Evolutionary conservation across 1,140 invertebrate genomes (phyloP).

Genomic region (Pissodes strobi): DNA sequence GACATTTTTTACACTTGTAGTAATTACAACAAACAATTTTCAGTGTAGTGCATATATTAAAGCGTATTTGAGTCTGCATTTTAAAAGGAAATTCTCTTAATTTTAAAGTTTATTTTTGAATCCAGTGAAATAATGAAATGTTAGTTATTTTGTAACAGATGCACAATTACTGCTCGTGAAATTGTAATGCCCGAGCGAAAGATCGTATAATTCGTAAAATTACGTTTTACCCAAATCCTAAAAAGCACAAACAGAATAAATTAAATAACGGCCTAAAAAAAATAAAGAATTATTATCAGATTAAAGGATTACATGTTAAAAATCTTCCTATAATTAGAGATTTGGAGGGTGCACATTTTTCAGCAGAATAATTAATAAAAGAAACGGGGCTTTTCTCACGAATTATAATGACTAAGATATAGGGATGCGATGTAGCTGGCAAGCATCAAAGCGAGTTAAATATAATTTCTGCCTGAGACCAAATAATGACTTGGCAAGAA

Average conservation of each 20-base stretch:
- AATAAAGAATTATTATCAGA: slow-evolving; percentile 26
- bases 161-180: no score
- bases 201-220: no score
- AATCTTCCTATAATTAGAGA: slow-evolving; percentile 22
- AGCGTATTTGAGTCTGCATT: no score
- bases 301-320: slow-evolving; percentile 23
- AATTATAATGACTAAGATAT: slow-evolving; percentile 38
- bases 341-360: slow-evolving; percentile 33
- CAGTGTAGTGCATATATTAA: no score
- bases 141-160: no score
- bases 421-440: slow-evolving; percentile 31
- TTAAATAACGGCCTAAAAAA: slow-evolving; percentile 9
- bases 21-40: no score
- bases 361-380: slow-evolving; percentile 31
- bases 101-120: no score
- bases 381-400: slow-evolving; percentile 21
- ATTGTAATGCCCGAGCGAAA: no score
- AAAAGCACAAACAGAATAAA: slow-evolving; percentile 28
- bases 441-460: slow-evolving; percentile 38
- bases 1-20: no score
- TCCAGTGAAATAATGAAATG: no score
- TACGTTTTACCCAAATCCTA: no score
- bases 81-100: no score
- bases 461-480: slow-evolving; percentile 25
- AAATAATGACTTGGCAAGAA: slow-evolving; percentile 38